A percentile compares a stretch with the other conserved stretches of the same genome.
Evolutionary conservation across 2,113 vertebrate species (phyloP).

Genomic region (Clupea harengus): DNA sequence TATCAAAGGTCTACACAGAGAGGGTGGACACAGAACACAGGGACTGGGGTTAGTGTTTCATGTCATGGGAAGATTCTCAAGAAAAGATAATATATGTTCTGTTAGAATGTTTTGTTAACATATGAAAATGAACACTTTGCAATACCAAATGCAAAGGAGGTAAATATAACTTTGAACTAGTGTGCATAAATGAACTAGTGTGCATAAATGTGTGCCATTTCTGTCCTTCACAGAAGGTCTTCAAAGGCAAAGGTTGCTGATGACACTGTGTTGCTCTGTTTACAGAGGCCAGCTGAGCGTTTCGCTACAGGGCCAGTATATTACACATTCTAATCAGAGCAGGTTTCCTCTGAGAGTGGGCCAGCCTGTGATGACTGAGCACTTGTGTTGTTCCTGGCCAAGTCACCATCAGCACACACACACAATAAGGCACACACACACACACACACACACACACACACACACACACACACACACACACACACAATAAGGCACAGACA

Average conservation of each 20-base stretch:
- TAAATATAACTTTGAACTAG: no score
- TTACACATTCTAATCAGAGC: background rate
- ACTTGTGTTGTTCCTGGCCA: background rate
- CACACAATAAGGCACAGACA: background rate
- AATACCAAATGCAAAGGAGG: no score
- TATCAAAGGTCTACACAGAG: conserved; percentile 91
- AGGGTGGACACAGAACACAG: background rate
- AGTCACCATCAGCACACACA: background rate
- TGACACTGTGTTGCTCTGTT: background rate
- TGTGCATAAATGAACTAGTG: no score
- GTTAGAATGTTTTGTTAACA: background rate
- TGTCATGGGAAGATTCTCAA: background rate
- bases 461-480: background rate
- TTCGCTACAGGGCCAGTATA: no score
- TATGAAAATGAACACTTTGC: no score
- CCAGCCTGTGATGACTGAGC: background rate
- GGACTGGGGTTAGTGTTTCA: background rate
- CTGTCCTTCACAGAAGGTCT: background rate
- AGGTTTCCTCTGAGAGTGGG: background rate
- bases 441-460: background rate
- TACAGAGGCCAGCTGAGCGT: background rate
- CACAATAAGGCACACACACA: background rate
- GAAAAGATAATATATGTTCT: background rate
- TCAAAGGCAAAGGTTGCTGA: background rate
- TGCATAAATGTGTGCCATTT: background rate